Evolutionary conservation across 2,888 invertebrate species (phyloP).

Genomic region (Eudasyphora cyanicolor): DNA sequence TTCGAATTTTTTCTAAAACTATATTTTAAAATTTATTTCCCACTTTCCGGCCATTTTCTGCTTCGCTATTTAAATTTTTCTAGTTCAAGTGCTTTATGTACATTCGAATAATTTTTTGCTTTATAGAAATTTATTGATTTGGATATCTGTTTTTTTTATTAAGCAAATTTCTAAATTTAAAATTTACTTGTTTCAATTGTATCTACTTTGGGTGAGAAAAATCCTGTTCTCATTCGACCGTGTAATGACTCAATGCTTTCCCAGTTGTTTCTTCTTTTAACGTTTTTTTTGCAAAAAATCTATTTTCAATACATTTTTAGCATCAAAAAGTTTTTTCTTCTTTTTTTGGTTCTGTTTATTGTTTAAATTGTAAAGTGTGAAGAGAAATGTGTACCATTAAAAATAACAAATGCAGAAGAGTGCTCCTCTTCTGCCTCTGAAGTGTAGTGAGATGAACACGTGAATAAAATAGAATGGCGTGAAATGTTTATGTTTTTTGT

Average conservation of each 20-base stretch:
- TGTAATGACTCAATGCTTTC: conserved; percentile 56
- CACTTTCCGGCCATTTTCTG: too few relatives aligned
- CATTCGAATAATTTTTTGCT: too few relatives aligned
- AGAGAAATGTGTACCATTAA: conserved; percentile 26
- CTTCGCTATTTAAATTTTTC: too few relatives aligned
- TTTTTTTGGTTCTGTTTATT: conserved; percentile 30
- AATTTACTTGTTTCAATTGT: conserved; percentile 25
- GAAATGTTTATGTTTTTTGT: conserved; percentile 4
- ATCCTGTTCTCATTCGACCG: neutral
- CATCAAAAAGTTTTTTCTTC: conserved; percentile 25
- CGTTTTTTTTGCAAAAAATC: conserved; percentile 42
- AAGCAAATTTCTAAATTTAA: conserved; percentile 36
- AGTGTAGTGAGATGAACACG: conserved; percentile 20
- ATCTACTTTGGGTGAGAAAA: neutral
- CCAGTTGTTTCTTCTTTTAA: conserved; percentile 51
- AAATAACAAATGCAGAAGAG: neutral
- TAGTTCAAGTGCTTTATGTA: too few relatives aligned
- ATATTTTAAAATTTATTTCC: too few relatives aligned
- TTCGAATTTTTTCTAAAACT: too few relatives aligned
- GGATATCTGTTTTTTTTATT: neutral
- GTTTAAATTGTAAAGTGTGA: conserved; percentile 41
- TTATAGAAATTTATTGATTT: conserved; percentile 1
- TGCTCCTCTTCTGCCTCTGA: neutral
- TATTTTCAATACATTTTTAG: conserved; percentile 36
- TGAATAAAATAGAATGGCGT: neutral